Base-by-base conservation (phyloP, 92 coral and sea anemone genomes). In the Phymanthus crucifer region DNA sequence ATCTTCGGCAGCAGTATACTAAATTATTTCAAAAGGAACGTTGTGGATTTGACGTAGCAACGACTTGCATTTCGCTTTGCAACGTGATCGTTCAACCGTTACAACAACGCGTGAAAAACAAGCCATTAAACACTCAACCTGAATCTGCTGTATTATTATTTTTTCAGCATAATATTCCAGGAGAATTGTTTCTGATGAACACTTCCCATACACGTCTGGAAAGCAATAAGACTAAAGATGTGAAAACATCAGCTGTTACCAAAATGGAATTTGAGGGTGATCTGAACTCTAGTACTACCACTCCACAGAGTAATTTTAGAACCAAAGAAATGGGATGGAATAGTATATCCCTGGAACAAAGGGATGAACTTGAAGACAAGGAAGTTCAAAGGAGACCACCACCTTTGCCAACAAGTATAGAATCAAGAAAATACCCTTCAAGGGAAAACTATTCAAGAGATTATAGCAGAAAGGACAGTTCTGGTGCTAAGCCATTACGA, bases 141-240 rank as follows among this genome's bases (percentile, higher is more conserved):
- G n/a, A n/a, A n/a, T n/a, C n/a, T 43, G 14, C 21, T 52, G 10
- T 57, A 19, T 29, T 47, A 38, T 26, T 45, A 1, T 48, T 66
- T 82, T 37, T 19, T 40, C 32, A 82, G 86, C 45, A 50, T n/a
- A 45, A 74, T 13, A 61, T 74, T 26, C 85, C 85, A 9, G 66
- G 40, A 29, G 76, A 73, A 24, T 70, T 81, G 18, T 79, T 81
- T 21, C 86, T 65, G n/a, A 74, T 74, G 16, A 75, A 82, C 32
- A 29, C 70, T 17, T 17, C 66, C n/a, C 16, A 45, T n/a, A 56
- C 73, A 64, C 26, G 21, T n/a, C 27, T 33, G 26, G 50, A 74
- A 45, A 72, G 19, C n/a, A 14, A 27, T 57, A 46, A 26, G 17
- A 12, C 29, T 33, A 29, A 52, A 1, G 31, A 58, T 29, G 13